These are phyloP conservation scores for Heliconius erato DNA, from an alignment of 2,888 invertebrate species.

Conservation along the genomic window DNA sequence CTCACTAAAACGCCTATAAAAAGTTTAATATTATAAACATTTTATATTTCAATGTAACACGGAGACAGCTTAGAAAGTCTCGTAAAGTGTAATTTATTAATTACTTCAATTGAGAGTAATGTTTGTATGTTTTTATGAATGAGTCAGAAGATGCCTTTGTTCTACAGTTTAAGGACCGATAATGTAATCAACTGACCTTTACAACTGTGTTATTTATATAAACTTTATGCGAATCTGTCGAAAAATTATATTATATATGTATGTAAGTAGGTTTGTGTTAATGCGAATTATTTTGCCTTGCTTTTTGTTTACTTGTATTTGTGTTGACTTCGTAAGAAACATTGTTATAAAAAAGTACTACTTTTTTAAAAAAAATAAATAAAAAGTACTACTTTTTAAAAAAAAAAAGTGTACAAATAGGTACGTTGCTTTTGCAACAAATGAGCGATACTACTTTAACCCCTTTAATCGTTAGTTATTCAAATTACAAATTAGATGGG, in stretches of 20 bases:
- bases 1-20: background rate
- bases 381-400: too few species aligned
- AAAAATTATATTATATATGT: background rate
- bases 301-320: background rate
- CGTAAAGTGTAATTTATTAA: slow-evolving; percentile 21
- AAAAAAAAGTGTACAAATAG: too few species aligned
- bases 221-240: slow-evolving; percentile 13
- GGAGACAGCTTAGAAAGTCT: slow-evolving; percentile 15
- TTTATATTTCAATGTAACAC: background rate
- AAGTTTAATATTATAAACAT: background rate
- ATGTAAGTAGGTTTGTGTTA: background rate
- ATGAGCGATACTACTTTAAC: too few species aligned
- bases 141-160: slow-evolving; percentile 30
- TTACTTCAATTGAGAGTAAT: slow-evolving; percentile 25
- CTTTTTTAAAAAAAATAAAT: too few species aligned
- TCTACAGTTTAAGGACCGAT: slow-evolving; percentile 18
- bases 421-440: too few species aligned
- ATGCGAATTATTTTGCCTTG: background rate
- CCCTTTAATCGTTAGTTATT: background rate
- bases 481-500: background rate
- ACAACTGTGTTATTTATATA: slow-evolving; percentile 3
- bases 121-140: slow-evolving; percentile 31
- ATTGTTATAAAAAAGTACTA: too few species aligned
- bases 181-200: slow-evolving; percentile 25
- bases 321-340: too few species aligned